A percentile compares a stretch with the other conserved stretches of the same genome.
These are phyloP conservation scores for Drosophila prolongata DNA, from an alignment of 2,888 invertebrate species.

Conservation along the genomic window DNA sequence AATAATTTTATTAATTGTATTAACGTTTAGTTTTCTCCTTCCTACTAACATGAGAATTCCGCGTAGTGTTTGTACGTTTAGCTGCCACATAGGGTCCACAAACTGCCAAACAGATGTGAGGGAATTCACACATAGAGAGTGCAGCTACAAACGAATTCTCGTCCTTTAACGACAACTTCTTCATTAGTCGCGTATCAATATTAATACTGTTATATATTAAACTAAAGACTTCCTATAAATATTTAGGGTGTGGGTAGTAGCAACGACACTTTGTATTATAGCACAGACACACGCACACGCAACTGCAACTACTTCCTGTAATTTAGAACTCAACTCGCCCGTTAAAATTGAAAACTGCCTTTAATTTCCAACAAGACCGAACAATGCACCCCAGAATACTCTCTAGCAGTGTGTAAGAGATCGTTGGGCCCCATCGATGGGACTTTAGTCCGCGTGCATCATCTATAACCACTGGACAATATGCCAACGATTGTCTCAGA, in stretches of 20 bases:
- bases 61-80: slow-evolving; percentile 54
- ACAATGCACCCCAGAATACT: slow-evolving; percentile 74
- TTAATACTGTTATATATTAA: slow-evolving; percentile 59
- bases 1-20: slow-evolving; percentile 73
- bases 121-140: slow-evolving; percentile 9
- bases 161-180: slow-evolving; percentile 82
- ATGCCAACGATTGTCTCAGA: slow-evolving; percentile 63
- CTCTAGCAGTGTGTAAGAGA: slow-evolving; percentile 51
- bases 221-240: slow-evolving; percentile 74
- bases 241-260: slow-evolving; percentile 79
- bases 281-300: slow-evolving; percentile 60
- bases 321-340: slow-evolving; percentile 61
- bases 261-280: slow-evolving; percentile 73
- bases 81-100: slow-evolving; percentile 9
- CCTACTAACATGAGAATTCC: slow-evolving; percentile 81
- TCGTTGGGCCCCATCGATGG: background rate
- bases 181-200: slow-evolving; percentile 81
- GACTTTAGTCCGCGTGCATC: background rate
- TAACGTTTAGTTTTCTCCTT: slow-evolving; percentile 63
- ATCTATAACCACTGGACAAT: slow-evolving; percentile 65
- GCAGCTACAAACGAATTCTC: slow-evolving; percentile 80
- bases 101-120: slow-evolving; percentile 44
- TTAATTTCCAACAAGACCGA: slow-evolving; percentile 57
- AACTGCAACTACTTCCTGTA: slow-evolving; percentile 62
- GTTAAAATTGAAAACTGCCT: slow-evolving; percentile 74